These are phyloP conservation scores for Caenorhabditis virilis DNA, from an alignment of 2,888 invertebrate genomes.

Conservation along the genomic window DNA sequence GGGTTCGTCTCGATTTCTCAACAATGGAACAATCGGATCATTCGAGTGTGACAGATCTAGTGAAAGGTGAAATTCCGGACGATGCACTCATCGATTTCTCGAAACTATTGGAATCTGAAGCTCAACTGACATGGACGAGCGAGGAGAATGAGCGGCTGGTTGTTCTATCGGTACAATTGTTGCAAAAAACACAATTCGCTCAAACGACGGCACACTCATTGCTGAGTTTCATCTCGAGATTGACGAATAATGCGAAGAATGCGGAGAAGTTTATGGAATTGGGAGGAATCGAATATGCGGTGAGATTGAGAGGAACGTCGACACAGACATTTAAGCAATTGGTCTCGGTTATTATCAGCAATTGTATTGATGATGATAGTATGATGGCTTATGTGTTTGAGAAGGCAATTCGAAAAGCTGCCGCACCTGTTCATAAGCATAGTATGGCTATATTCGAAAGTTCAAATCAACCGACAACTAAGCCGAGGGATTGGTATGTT, in stretches of 20 bases:
- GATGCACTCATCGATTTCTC: conserved; percentile 6
- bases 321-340: conserved; percentile 36
- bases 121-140: conserved; percentile 6
- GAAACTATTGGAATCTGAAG: conserved; percentile 19
- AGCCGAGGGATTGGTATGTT: conserved; percentile 38
- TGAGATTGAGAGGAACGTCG: conserved; percentile 35
- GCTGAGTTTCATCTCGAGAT: conserved; percentile 50
- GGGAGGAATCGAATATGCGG: conserved; percentile 25
- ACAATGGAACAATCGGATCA: conserved; percentile 22
- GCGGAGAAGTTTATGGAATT: conserved; percentile 50
- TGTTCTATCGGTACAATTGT: conserved; percentile 7
- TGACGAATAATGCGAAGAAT: conserved; percentile 40
- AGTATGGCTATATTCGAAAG: not conserved
- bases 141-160: conserved; percentile 21
- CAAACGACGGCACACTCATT: conserved; percentile 47
- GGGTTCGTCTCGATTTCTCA: conserved; percentile 25
- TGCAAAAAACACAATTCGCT: conserved; percentile 19
- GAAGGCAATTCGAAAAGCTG: conserved; percentile 29
- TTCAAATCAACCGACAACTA: not conserved
- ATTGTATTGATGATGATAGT: conserved; percentile 56
- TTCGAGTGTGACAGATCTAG: conserved; percentile 6
- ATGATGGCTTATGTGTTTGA: conserved; percentile 24
- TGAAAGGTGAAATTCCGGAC: conserved; percentile 18
- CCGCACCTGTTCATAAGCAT: not conserved
- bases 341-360: conserved; percentile 51